A percentile compares a stretch with the other conserved stretches of the same genome.
These are phyloP conservation scores for Dyspetes luteomarginatus DNA, from an alignment of 2,888 invertebrate species.

Conservation along the genomic window DNA sequence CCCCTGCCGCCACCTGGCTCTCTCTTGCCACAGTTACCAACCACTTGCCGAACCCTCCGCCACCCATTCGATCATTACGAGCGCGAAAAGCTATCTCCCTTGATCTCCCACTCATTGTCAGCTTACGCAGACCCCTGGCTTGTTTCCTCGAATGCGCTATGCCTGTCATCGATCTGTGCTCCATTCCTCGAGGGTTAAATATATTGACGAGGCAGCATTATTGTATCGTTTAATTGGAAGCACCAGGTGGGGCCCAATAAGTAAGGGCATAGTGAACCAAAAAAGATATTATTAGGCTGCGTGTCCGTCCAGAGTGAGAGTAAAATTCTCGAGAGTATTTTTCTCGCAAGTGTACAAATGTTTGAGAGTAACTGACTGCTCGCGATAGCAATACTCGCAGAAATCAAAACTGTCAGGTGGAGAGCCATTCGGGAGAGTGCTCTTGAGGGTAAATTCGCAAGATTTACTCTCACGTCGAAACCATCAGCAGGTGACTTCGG, in stretches of 20 bases:
- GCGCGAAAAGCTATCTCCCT: constrained; percentile 21
- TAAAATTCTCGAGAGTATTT: too few species aligned
- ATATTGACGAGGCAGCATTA: background rate
- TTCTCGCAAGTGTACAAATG: too few species aligned
- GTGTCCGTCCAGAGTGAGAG: too few species aligned
- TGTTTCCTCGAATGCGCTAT: background rate
- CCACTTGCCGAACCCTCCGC: constrained; percentile 24
- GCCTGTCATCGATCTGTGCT: background rate
- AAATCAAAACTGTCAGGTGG: too few species aligned
- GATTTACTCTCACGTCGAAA: too few species aligned
- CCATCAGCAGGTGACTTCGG: background rate
- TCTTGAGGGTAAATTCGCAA: too few species aligned
- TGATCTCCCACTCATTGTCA: background rate
- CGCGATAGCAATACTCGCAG: too few species aligned
- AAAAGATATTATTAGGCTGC: too few species aligned
- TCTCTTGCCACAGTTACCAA: background rate
- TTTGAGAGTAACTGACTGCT: too few species aligned
- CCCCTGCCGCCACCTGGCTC: background rate
- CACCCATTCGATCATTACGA: constrained; percentile 33
- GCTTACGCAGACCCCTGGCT: background rate
- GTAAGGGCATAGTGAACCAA: too few species aligned
- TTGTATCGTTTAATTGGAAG: background rate
- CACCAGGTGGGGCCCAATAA: too few species aligned
- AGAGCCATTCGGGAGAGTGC: too few species aligned
- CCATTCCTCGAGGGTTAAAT: background rate